A percentile compares a stretch with the other conserved stretches of the same genome.
phyloP scores from a whole-genome alignment of 2,113 vertebrate species.

The Meles meles region DNA sequence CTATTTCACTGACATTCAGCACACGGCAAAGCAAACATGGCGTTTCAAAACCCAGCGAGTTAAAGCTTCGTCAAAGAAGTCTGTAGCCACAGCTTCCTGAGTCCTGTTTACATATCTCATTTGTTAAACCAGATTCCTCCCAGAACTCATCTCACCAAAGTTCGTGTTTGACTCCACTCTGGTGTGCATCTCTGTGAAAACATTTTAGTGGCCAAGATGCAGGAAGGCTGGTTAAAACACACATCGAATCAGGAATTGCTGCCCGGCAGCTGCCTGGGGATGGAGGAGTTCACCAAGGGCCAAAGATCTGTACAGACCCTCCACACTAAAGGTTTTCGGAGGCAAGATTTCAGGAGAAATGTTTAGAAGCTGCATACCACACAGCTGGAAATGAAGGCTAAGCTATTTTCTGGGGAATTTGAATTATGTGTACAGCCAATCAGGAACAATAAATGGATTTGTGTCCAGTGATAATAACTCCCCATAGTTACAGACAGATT shows the following conservation, averaged over 20 bases:
- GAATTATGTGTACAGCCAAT: conserved; percentile 43
- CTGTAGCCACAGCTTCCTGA: conserved; percentile 40
- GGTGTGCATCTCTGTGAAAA: background rate
- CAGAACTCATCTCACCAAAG: background rate
- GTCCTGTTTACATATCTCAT: conserved; percentile 28
- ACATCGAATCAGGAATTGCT: background rate
- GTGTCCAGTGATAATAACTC: conserved; percentile 38
- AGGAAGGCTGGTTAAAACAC: background rate
- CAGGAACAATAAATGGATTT: conserved; percentile 55
- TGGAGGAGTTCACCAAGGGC: conserved; percentile 7
- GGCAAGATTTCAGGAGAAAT: conserved; percentile 37
- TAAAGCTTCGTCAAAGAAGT: background rate
- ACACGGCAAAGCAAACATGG: background rate
- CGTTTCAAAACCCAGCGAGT: conserved; percentile 35
- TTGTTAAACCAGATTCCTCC: conserved; percentile 49
- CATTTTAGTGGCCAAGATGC: background rate
- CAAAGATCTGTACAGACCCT: background rate
- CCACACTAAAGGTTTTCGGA: conserved; percentile 28
- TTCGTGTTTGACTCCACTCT: background rate
- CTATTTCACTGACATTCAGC: background rate
- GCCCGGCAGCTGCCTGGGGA: background rate
- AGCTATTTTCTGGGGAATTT: conserved; percentile 48
- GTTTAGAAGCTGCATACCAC: conserved; percentile 20
- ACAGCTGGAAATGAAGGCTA: conserved; percentile 35
- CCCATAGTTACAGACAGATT: background rate